Conservation (phyloP, 2,113 vertebrate species). For the Solea solea region DNA sequence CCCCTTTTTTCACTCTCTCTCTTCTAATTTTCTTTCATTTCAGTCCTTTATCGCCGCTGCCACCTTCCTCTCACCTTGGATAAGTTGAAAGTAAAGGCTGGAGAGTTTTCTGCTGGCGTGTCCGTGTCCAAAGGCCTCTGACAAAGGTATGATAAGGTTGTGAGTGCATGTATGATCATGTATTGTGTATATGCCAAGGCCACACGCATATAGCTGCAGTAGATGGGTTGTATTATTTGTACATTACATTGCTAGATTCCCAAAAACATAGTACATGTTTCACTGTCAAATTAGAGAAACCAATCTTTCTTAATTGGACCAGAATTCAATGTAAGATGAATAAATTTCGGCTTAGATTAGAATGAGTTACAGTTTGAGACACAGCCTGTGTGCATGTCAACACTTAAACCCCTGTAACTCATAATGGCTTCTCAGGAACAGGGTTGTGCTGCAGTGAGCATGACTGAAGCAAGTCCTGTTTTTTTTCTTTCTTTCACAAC, state of each 20-base stretch:
- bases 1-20: neutral
- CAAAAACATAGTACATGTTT: too few species aligned
- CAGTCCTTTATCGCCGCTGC: too few species aligned
- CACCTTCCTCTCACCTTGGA: neutral
- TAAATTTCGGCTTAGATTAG: neutral
- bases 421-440: conserved; percentile 46
- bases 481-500: neutral
- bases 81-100: conserved; percentile 16
- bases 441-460: conserved; percentile 26
- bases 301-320: neutral
- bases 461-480: conserved; percentile 29
- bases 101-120: conserved; percentile 21
- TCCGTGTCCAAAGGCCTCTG: conserved; percentile 48
- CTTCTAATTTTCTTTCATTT: neutral
- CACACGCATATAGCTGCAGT: too few species aligned
- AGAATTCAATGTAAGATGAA: neutral
- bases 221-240: too few species aligned
- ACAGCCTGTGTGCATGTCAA: conserved; percentile 18
- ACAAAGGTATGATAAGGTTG: conserved; percentile 19
- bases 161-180: neutral
- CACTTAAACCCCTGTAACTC: conserved; percentile 38
- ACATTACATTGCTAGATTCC: too few species aligned
- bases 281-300: too few species aligned
- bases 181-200: too few species aligned
- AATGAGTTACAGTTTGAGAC: neutral